Percentiles rank a stretch among this genome's conserved stretches.
Evolutionary conservation across 2,113 vertebrate species (phyloP).

Genomic region (Gymnarchus niloticus): DNA sequence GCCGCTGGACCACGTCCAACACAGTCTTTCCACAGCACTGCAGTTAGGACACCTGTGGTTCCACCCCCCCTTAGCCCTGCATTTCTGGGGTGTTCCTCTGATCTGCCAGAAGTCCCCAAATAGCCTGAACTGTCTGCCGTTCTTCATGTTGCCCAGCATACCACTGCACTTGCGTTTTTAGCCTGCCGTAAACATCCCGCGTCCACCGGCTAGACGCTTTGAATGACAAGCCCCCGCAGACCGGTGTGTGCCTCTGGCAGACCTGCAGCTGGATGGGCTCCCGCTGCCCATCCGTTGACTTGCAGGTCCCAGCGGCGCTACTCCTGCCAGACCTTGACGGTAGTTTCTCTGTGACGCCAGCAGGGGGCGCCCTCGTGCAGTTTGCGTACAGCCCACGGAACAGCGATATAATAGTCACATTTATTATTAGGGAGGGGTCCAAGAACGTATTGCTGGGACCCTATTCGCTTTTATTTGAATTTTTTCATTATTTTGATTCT

Average conservation of each 20-base stretch:
- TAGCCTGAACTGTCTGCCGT: neutral
- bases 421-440: too few relatives aligned
- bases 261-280: slow-evolving; percentile 33
- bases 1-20: neutral
- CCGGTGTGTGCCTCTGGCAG: slow-evolving; percentile 33
- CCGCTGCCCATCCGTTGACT: slow-evolving; percentile 3
- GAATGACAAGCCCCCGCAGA: slow-evolving; percentile 44
- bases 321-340: neutral
- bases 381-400: neutral
- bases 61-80: neutral
- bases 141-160: neutral
- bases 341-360: neutral
- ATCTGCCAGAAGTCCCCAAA: neutral
- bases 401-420: neutral
- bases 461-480: too few relatives aligned
- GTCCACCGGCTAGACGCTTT: slow-evolving; percentile 41
- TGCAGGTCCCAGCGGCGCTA: neutral
- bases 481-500: too few relatives aligned
- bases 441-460: too few relatives aligned
- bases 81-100: neutral
- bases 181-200: slow-evolving; percentile 37
- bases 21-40: too few relatives aligned
- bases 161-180: slow-evolving; percentile 16
- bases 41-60: neutral
- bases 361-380: slow-evolving; percentile 11